phyloP scores from a whole-genome alignment of 2,113 vertebrate species.

The Actenoides lindsayi region DNA sequence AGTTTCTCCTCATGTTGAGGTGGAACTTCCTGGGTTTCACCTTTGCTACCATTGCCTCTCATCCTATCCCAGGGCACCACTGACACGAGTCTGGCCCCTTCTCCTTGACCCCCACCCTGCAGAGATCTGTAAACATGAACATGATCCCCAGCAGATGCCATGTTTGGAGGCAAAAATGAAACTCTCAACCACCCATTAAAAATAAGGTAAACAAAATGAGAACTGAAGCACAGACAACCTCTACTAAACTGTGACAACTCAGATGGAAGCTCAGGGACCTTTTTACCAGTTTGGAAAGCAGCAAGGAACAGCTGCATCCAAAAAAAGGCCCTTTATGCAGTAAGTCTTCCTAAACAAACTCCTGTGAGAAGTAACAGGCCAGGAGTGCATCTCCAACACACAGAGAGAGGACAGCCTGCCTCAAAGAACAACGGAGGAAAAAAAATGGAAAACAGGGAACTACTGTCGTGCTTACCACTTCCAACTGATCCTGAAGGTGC shows the following conservation, averaged over 20 bases:
- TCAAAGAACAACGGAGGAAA: neutral
- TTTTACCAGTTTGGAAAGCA: neutral
- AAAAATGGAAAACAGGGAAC: neutral
- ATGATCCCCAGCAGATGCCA: neutral
- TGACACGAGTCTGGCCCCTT: too few species aligned
- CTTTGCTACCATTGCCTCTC: too few species aligned
- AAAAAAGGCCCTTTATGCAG: neutral
- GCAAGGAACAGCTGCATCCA: neutral
- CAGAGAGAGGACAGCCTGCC: neutral
- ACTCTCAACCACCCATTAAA: neutral
- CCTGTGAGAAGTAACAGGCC: neutral
- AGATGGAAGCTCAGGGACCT: neutral
- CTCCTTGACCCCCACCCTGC: too few species aligned
- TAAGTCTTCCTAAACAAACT: neutral
- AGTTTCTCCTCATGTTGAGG: too few species aligned
- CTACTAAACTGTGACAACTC: neutral
- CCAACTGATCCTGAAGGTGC: conserved; percentile 77
- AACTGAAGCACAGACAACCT: neutral
- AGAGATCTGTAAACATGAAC: too few species aligned
- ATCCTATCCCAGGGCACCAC: too few species aligned
- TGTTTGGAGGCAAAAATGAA: neutral
- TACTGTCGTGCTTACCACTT: conserved; percentile 65
- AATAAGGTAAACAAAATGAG: neutral
- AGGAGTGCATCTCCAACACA: rapidly evolving
- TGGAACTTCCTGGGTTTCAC: too few species aligned